Conservation (phyloP, 2,888 invertebrate species). For the Ethmia dodecea region DNA sequence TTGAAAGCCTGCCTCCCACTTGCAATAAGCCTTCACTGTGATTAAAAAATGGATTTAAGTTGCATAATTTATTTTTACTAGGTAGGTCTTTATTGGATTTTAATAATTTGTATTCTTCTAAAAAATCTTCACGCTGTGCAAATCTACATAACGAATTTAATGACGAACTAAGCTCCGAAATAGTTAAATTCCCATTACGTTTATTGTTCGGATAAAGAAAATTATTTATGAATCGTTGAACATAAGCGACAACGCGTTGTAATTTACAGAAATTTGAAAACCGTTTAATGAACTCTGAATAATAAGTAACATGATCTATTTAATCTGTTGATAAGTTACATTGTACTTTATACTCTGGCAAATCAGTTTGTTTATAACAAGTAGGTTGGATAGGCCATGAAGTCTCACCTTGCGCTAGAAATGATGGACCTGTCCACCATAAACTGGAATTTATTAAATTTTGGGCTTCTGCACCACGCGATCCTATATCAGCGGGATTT, state of each 20-base stretch:
- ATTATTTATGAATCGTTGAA: not conserved
- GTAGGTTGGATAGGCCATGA: not conserved
- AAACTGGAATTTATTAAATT: not conserved
- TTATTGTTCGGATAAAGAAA: not conserved
- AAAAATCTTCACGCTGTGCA: not conserved
- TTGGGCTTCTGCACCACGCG: constrained; percentile 6
- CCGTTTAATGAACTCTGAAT: not conserved
- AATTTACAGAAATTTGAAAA: not conserved
- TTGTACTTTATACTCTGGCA: not conserved
- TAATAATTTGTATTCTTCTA: not conserved
- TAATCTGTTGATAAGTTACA: not conserved
- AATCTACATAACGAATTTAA: not conserved
- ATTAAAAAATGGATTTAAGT: not conserved
- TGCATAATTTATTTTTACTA: not conserved
- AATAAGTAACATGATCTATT: not conserved
- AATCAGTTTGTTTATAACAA: not conserved
- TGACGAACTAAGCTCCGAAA: not conserved
- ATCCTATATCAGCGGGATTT: constrained; percentile 15
- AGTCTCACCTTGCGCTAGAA: not conserved
- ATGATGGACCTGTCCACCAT: not conserved
- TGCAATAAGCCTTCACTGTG: no score
- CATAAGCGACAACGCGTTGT: not conserved
- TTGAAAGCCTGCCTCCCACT: no score
- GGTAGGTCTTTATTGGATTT: not conserved
- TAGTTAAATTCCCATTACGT: not conserved